A percentile compares a stretch with the other conserved stretches of the same genome.
These are phyloP conservation scores for Brachionus manjavacas DNA, from an alignment of 1,140 invertebrate genomes.

Conservation along the genomic window DNA sequence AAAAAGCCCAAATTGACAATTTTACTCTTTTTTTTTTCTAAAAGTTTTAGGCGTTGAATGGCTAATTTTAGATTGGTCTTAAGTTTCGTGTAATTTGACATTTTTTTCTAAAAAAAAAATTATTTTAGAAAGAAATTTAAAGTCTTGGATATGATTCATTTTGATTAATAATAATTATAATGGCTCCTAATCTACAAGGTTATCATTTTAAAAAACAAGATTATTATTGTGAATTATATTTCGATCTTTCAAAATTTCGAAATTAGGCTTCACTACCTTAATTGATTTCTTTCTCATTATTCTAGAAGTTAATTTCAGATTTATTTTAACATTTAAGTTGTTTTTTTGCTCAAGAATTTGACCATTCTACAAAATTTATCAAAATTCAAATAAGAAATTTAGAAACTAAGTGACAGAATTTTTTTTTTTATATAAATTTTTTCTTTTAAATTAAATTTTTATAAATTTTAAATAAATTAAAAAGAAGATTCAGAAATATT, in stretches of 20 bases:
- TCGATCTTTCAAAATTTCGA: constrained; percentile 16
- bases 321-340: neutral
- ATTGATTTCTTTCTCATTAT: neutral
- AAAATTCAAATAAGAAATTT: too few relatives aligned
- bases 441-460: too few relatives aligned
- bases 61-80: constrained; percentile 90
- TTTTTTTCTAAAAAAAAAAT: constrained; percentile 9
- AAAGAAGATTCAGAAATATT: too few relatives aligned
- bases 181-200: neutral
- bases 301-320: neutral
- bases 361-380: too few relatives aligned
- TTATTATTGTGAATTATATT: neutral
- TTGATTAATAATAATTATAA: neutral
- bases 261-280: neutral
- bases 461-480: too few relatives aligned
- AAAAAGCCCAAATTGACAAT: neutral
- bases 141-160: neutral
- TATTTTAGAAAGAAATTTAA: neutral
- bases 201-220: neutral
- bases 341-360: too few relatives aligned
- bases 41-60: constrained; percentile 83
- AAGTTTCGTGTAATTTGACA: constrained; percentile 82
- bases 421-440: too few relatives aligned
- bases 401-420: too few relatives aligned
- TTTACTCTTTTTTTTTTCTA: constrained; percentile 89